Evolutionary conservation across 2,888 invertebrate genomes (phyloP), one percentile per base, ranked within the genome.

Genomic region (Conchocele bisecta): DNA sequence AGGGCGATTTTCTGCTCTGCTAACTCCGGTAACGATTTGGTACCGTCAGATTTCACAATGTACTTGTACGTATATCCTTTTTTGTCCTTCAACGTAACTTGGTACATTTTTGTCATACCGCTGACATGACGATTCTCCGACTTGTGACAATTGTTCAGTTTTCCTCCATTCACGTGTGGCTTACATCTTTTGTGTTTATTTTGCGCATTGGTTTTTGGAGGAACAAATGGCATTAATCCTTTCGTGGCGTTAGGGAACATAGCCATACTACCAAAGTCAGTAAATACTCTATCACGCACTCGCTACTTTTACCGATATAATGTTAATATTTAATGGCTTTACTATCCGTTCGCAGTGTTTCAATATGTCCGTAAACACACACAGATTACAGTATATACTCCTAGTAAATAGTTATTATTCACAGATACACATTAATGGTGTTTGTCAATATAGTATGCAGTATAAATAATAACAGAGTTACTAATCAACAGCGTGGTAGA

Each of bases 181-280:
- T 74, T 75, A 13, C 66, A 74, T 41, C 77, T 73, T 73, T 70
- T 75, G 63, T 73, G 71, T 46, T 71, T 76, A 57, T 53, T 66
- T 1, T 75, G 77, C 42, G 61, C 70, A 28, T 76, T 64, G 51
- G 79, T 85, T 67, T 83, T 82, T 5, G 82, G 82, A n/a, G 83
- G 80, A n/a, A 87, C 85, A 72, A 87, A 88, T 22, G 88, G 88
- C 88, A 88, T 88, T 75, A 85, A 87, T 65, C 88, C 88, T 68
- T 73, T 75, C 17, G 87, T 81, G 57, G 88, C 88, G 66, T 87
- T 88, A 7, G 88, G 88, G 74, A 86, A 88, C 88, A 88, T 88
- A 35, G 85, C 86, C 86, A 86, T 86, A 42, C 22, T 71, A 29
- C 42, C 13, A 31, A 20, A 37, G 17, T 29, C 3, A 29, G 7